Evolutionary conservation across 2,797 vertebrate genomes (phyloP).

Genomic region (Aulostomus chinensis): DNA sequence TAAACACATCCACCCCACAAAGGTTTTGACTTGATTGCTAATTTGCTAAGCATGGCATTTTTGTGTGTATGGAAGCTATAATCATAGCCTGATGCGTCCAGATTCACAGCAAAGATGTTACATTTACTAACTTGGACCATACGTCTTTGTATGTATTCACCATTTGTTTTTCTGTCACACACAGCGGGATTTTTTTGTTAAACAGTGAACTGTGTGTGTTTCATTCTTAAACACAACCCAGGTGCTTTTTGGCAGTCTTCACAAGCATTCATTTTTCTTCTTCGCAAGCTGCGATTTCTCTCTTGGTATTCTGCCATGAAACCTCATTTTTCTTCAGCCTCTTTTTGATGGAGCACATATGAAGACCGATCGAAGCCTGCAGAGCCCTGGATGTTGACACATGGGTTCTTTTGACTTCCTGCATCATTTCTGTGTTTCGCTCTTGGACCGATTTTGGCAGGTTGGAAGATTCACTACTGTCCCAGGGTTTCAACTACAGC

Average conservation of each 20-base stretch:
- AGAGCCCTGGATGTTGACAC: slow-evolving; percentile 22
- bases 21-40: slow-evolving; percentile 1
- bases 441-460: slow-evolving; percentile 49
- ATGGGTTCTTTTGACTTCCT: slow-evolving; percentile 17
- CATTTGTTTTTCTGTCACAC: slow-evolving; percentile 14
- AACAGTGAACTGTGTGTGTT: slow-evolving; percentile 3
- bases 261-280: slow-evolving; percentile 24
- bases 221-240: slow-evolving; percentile 5
- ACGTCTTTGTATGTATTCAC: slow-evolving; percentile 3
- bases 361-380: slow-evolving; percentile 23
- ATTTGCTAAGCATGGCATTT: slow-evolving; percentile 12
- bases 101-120: slow-evolving; percentile 3
- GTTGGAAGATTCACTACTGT: slow-evolving; percentile 50
- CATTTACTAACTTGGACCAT: background rate
- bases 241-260: slow-evolving; percentile 37
- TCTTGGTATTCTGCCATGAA: slow-evolving; percentile 31
- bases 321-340: slow-evolving; percentile 34
- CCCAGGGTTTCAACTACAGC: slow-evolving; percentile 32
- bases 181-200: slow-evolving; percentile 12
- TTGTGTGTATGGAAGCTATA: slow-evolving; percentile 1
- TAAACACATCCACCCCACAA: too few species aligned
- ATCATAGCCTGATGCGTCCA: slow-evolving; percentile 18
- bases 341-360: slow-evolving; percentile 27
- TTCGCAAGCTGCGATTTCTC: slow-evolving; percentile 36
- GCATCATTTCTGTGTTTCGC: slow-evolving; percentile 30